Evolutionary conservation across 2,888 invertebrate species (phyloP), one percentile per base, ranked within the genome.

Genomic region (Morpho helenor): DNA sequence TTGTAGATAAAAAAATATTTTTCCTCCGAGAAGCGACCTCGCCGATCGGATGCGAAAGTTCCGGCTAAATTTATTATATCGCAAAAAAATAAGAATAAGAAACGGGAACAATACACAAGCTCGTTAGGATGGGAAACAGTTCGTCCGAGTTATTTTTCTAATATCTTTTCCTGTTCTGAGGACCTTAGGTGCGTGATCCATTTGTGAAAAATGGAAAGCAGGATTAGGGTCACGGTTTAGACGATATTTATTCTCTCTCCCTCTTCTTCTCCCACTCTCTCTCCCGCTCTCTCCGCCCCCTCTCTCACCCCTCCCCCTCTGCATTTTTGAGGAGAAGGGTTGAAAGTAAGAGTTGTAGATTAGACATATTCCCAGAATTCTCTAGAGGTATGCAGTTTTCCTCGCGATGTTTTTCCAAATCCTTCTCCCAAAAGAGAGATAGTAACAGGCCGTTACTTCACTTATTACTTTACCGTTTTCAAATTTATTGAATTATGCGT

Each of bases 21-120:
- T 68, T 68, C 65, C 63, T 64, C 65, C 60, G 50, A 64, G 62
- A 59, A 65, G 61, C 59, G 65, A 63, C 59, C 61, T 60, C 63
- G 54, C 57, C 65, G 62, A 68, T 67, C 64, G 68, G 66, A 67
- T 69, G 61, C 59, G 62, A 63, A 65, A 65, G 65, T 68, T 71
- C 69, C 70, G 64, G 60, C 59, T 49, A 63, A 68, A 70, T 69
- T 70, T 70, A 70, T 67, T 68, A 66, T 69, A 68, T 67, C 68
- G 62, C 61, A 68, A 63, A 65, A 70, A 65, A 65, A 65, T 66
- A 66, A 64, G 61, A 66, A 68, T 31, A 31, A 31, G 31, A 31
- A 31, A 31, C 31, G 31, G 31, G 31, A 31, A 31, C 31, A 68
- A 67, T 61, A 66, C 56, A 62, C 52, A 62, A 16, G 58, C 56